These are phyloP conservation scores for Lontra canadensis DNA, from an alignment of 2,113 vertebrate genomes.

Conservation along the genomic window DNA sequence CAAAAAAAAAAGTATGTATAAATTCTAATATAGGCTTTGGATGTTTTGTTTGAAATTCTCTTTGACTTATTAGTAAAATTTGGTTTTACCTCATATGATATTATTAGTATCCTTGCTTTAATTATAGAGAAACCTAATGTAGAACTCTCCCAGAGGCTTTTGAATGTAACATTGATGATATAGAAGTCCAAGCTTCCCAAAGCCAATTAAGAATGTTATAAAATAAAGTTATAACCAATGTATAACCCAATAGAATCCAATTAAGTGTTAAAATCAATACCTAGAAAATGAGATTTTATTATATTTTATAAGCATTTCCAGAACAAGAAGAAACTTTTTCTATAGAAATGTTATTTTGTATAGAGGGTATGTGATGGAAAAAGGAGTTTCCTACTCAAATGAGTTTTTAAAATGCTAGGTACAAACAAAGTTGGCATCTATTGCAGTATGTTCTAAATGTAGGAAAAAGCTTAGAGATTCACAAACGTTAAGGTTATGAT, in stretches of 20 bases:
- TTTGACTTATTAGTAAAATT: not conserved
- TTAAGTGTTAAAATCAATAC: conserved; percentile 52
- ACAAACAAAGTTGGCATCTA: not conserved
- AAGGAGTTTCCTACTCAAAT: not conserved
- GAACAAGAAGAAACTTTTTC: conserved; percentile 13
- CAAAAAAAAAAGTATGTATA: not conserved
- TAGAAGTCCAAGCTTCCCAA: conserved; percentile 29
- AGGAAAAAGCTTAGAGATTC: not conserved
- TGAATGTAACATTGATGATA: not conserved
- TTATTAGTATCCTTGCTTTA: conserved; percentile 18
- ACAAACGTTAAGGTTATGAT: not conserved
- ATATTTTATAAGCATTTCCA: not conserved
- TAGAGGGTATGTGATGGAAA: not conserved
- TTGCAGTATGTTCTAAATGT: not conserved
- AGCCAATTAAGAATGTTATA: conserved; percentile 42
- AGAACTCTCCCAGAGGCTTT: not conserved
- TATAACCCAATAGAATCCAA: not conserved
- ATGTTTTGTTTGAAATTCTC: not conserved
- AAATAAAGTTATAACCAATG: conserved; percentile 9
- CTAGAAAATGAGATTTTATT: conserved; percentile 37
- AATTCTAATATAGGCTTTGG: not conserved
- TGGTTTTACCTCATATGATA: not conserved
- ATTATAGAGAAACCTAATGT: conserved; percentile 7
- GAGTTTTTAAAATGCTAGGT: not conserved
- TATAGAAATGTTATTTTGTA: not conserved